Base-by-base conservation (phyloP, 2,797 vertebrate genomes). In the Microchirus variegatus region DNA sequence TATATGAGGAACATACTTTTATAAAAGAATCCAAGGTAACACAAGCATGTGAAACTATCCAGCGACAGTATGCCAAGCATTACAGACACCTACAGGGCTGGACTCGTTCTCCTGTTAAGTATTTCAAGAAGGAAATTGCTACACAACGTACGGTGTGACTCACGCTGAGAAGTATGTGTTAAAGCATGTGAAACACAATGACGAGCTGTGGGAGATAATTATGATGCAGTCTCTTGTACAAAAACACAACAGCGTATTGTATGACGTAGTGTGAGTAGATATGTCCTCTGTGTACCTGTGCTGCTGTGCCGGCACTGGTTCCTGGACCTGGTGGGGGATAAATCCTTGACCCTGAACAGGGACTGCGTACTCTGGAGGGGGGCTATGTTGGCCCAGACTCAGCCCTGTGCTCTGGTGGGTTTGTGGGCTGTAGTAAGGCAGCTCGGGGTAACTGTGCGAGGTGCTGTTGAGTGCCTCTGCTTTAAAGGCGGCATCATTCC, bases 391-490 rank as follows among this genome's bases (percentile, higher is more conserved):
- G 73, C 87, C 54, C 69, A 81, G 72, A 83, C 84, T 53, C 54
- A 82, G 75, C 61, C 85, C 84, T 3, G 75, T 16, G 53, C 47
- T 82, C 73, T 57, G 85, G 10, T 67, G 50, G 46, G 63, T 77
- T 16, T 84, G 89, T 0, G 77, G 76, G 1, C 41, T 13, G 68
- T 95, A 94, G 75, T 93, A 94, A 4, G 92, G 93, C 44, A 98
- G 94, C 90, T 98, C 96, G 0, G 97, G 96, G 78, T 95, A 98
- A 88, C 97, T 99, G 87, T 95, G 94, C n/a, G 96, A 98, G 15
- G 93, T 91, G 47, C 91, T 95, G 87, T 94, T 94, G 31, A 85
- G 64, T 52, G 82, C 75, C 16, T 85, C 85, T 0, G 82, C 91
- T 83, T 91, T 94, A 0, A 77, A 83, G 0, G 84, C 92, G 0